Evolutionary conservation across 2,888 invertebrate genomes (phyloP).

Genomic region (Ariolimax columbianus): DNA sequence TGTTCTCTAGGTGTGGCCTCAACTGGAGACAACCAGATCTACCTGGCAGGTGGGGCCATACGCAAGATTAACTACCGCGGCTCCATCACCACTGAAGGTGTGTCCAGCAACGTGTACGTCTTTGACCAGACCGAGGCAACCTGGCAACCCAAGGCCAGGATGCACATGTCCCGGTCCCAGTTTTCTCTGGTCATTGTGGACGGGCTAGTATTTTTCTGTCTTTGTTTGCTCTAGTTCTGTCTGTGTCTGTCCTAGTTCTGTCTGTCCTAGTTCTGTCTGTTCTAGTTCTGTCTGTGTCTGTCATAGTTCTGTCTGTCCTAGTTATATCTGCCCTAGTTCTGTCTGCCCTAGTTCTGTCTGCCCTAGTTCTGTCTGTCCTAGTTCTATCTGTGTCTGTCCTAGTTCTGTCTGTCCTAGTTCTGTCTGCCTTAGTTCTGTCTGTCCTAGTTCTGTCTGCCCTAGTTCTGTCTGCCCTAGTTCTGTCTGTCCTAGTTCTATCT

Average conservation of each 20-base stretch:
- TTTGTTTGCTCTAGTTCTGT: conserved; percentile 3
- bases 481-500: too few species aligned
- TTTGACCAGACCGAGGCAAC: conserved; percentile 78
- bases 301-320: too few species aligned
- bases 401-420: too few species aligned
- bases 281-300: too few species aligned
- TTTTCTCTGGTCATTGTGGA: conserved; percentile 81
- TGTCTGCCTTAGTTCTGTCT: too few species aligned
- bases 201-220: conserved; percentile 75
- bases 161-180: conserved; percentile 80
- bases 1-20: conserved; percentile 61
- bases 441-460: too few species aligned
- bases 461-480: too few species aligned
- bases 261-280: background rate
- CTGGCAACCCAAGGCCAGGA: conserved; percentile 81
- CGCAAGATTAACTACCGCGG: conserved; percentile 76
- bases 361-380: too few species aligned
- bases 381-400: too few species aligned
- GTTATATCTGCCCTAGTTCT: too few species aligned
- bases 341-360: too few species aligned
- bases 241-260: background rate
- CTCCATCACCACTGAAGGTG: conserved; percentile 75
- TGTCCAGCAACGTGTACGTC: conserved; percentile 71
- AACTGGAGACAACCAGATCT: conserved; percentile 76
- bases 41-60: conserved; percentile 77